Percentiles rank a stretch among this genome's conserved stretches.
These are phyloP conservation scores for Adrianichthys oophorus DNA, from an alignment of 2,797 vertebrate species.

Conservation along the genomic window DNA sequence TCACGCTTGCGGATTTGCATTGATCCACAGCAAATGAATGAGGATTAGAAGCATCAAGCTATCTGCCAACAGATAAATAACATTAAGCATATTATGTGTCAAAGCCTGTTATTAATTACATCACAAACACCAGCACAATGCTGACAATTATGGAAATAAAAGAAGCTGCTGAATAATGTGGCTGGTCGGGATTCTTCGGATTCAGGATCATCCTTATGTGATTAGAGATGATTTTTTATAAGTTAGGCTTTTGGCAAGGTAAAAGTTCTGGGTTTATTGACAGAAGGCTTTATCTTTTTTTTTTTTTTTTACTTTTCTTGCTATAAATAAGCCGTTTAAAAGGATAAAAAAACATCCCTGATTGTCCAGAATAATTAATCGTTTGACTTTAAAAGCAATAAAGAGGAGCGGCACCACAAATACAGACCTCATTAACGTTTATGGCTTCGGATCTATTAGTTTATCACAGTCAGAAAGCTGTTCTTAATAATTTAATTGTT, in stretches of 20 bases:
- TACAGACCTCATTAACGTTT: neutral
- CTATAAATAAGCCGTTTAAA: conserved; percentile 17
- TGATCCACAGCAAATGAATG: conserved; percentile 87
- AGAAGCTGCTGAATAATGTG: conserved; percentile 69
- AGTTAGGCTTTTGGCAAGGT: conserved; percentile 22
- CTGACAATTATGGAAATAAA: conserved; percentile 81
- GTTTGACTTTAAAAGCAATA: neutral
- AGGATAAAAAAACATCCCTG: neutral
- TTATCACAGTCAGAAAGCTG: conserved; percentile 1
- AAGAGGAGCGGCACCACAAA: neutral
- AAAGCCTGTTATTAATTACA: conserved; percentile 82
- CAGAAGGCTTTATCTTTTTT: conserved; percentile 8
- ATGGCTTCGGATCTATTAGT: neutral
- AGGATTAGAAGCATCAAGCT: conserved; percentile 84
- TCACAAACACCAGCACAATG: conserved; percentile 79
- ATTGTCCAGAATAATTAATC: neutral
- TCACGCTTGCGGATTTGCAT: conserved; percentile 84
- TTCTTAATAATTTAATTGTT: conserved; percentile 11
- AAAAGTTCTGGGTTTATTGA: conserved; percentile 14
- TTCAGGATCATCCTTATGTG: conserved; percentile 50
- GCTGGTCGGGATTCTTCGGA: conserved; percentile 59
- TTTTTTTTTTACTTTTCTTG: conserved; percentile 15
- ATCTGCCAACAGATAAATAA: conserved; percentile 87
- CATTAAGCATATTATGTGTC: conserved; percentile 83
- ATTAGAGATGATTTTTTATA: conserved; percentile 36